Conservation (phyloP, 2,888 invertebrate species). For the Apamea monoglypha region DNA sequence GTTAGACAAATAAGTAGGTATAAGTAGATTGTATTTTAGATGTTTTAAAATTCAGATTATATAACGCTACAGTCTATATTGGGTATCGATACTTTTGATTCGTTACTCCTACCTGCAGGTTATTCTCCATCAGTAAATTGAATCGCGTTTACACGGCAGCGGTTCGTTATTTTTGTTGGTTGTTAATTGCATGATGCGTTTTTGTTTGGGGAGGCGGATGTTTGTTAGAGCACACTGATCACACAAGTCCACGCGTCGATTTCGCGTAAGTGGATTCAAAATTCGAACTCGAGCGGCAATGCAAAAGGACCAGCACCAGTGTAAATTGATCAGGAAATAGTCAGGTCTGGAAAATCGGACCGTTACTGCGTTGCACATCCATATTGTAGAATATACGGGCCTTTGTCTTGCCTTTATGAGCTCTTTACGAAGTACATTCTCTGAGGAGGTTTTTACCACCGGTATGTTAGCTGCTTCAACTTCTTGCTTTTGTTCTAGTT, state of each 20-base stretch:
- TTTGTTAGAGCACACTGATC: conserved; percentile 50
- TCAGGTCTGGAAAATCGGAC: conserved; percentile 3
- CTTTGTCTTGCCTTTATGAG: conserved; percentile 34
- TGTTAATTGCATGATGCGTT: conserved; percentile 54
- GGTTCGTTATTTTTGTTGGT: conserved; percentile 48
- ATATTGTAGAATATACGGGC: conserved; percentile 10
- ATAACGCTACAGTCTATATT: neutral
- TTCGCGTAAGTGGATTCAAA: conserved; percentile 35
- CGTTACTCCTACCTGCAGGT: neutral
- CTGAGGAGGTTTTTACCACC: conserved; percentile 12
- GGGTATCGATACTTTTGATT: neutral
- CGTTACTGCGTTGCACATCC: conserved; percentile 6
- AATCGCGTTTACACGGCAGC: conserved; percentile 41
- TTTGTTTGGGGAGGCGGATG: conserved; percentile 46
- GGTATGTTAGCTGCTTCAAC: conserved; percentile 28
- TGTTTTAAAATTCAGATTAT: neutral
- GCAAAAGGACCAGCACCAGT: conserved; percentile 11
- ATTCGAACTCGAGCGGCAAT: conserved; percentile 3
- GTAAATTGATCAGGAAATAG: conserved; percentile 18
- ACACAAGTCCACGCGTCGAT: conserved; percentile 46
- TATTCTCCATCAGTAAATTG: conserved; percentile 40
- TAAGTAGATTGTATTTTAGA: neutral
- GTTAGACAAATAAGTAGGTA: neutral
- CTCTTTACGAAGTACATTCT: conserved; percentile 6
- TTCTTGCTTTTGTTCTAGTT: conserved; percentile 24